These are phyloP conservation scores for Alectura lathami DNA, from an alignment of 2,113 vertebrate species.

Conservation along the genomic window DNA sequence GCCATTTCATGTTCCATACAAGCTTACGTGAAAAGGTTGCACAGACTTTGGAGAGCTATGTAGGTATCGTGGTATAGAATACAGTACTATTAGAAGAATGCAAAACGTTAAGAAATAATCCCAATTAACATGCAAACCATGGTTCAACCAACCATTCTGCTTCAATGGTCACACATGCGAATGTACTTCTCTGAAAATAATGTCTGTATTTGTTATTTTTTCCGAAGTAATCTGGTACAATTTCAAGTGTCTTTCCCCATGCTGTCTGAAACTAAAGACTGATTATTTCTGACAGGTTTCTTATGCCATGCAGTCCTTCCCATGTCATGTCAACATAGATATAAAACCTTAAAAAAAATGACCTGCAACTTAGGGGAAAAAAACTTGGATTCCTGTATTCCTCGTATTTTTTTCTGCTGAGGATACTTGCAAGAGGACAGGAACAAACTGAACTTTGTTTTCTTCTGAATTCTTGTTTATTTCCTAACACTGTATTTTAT, in stretches of 20 bases:
- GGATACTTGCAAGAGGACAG: background rate
- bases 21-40: background rate
- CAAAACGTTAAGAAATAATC: background rate
- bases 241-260: conserved; percentile 32
- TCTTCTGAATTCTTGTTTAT: background rate
- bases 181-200: too few relatives aligned
- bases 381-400: background rate
- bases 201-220: conserved; percentile 7
- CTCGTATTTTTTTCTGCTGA: background rate
- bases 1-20: background rate
- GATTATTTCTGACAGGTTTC: conserved; percentile 68
- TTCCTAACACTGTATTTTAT: background rate
- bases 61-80: background rate
- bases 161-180: background rate
- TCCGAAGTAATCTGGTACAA: background rate
- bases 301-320: conserved; percentile 57
- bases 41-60: background rate
- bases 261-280: conserved; percentile 33
- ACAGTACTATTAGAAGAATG: background rate
- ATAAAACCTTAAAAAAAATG: conserved; percentile 29
- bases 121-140: background rate
- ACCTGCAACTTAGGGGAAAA: background rate
- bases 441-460: background rate
- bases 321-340: conserved; percentile 41
- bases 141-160: background rate